Evolutionary conservation across 2,797 vertebrate genomes (phyloP), one percentile per base, ranked within the genome.

Genomic region (Molothrus ater): DNA sequence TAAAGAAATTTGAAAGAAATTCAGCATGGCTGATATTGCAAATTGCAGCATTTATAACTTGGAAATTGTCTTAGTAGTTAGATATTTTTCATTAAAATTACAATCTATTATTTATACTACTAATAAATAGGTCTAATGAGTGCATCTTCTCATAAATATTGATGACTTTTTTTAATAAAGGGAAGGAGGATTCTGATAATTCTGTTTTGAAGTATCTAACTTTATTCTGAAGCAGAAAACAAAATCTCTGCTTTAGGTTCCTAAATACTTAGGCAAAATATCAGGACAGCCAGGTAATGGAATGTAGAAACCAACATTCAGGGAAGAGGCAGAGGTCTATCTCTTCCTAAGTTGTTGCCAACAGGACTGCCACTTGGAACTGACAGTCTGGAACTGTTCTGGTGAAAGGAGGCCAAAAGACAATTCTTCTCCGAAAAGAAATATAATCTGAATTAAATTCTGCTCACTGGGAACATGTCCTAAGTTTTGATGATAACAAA

Each of bases 31-130:
- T 80, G 16, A 63, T 59, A 72, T 9, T 54, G 40, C 21, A 73
- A 76, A 54, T 47, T 86, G 26, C 51, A 75, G 4, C 25, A 65
- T 56, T 90, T 82, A 76, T 53, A 80, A 70, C 28, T 42, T 38
- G 25, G 20, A 88, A 69, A 54, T 61, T 60, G 2, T 88, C 40
- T 43, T 61, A 45, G 9, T 34, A 40, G 21, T 28, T 66, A 80
- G 38, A 89, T 93, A 85, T 88, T 97, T 95, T 96, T 88, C 65
- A 90, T 86, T 82, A 78, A 95, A 94, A 80, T 92, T 79, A 16
- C 36, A 64, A 42, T 57, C 60, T 91, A 91, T 96, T 90, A 89
- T 92, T 97, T 88, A 68, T 88, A 47, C 28, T 88, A 69, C 53
- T 71, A 92, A 89, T 86, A 96, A 88, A 82, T 57, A 82, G 22